Base-by-base conservation (phyloP, 2,888 invertebrate species). In the Acanthococcus lagerstroemiae region DNA sequence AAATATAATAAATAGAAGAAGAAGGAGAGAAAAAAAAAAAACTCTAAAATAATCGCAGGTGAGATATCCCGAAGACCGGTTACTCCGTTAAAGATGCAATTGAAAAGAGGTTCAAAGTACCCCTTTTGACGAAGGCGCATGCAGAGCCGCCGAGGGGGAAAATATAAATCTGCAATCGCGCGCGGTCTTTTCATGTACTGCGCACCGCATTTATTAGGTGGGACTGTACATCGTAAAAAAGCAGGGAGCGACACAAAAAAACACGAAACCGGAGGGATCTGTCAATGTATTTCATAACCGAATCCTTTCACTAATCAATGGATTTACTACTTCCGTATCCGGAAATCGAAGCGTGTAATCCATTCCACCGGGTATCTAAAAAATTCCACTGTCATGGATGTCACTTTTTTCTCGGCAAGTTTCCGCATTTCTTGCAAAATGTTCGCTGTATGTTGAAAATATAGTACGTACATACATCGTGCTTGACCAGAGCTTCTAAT, bases 241-340 rank as follows among this genome's bases (percentile, higher is more conserved):
- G 46, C 45, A 45, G 17, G 25, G 58, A 46, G 58, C 15, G 46
- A 58, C 19, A 45, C 4, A 52, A 45, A 58, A 57, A 57, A 57
- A 44, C 19, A 37, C 44, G 25, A 58, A 55, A 58, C 58, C 58
- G 46, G 58, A 58, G 58, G 58, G 58, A 58, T 46, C 58, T 58
- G 58, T 58, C 58, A 58, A 58, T 58, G 58, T 58, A 58, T 58
- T 58, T 58, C 58, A 58, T 58, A 58, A 58, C 58, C 58, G 58
- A 58, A 58, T 58, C 58, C 58, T 58, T 58, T 58, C 45, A 58
- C 58, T 58, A 58, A 58, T 58, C 58, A 58, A 58, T 58, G 58
- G 58, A 58, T 58, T 58, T 58, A 58, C 45, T 58, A 58, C 58
- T 58, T 58, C 58, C 58, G 58, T 46, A 46, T 58, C 58, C 58